Evolutionary conservation across 2,113 vertebrate species (phyloP).

Genomic region (Bagarius yarrelli): DNA sequence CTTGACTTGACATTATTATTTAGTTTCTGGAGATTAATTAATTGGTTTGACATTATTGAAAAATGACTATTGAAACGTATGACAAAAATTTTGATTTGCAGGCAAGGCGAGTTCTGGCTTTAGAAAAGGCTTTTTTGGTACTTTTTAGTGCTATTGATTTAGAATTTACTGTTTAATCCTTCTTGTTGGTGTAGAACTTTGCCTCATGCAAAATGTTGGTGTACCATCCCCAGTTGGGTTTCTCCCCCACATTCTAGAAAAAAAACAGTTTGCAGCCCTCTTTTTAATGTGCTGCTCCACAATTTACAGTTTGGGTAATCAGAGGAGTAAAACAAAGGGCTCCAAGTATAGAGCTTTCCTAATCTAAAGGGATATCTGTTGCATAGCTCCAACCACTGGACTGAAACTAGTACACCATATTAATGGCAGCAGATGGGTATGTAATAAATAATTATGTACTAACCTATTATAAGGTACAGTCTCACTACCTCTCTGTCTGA

Average conservation of each 20-base stretch:
- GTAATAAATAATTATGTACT: neutral
- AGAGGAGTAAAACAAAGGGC: neutral
- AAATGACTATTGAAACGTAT: too few species aligned
- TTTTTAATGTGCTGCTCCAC: neutral
- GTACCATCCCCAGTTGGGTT: neutral
- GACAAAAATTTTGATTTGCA: too few species aligned
- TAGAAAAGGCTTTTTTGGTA: too few species aligned
- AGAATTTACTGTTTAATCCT: conserved; percentile 10
- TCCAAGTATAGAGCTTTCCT: neutral
- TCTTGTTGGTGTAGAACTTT: neutral
- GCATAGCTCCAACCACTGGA: neutral
- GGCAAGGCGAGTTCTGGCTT: too few species aligned
- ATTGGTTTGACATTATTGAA: too few species aligned
- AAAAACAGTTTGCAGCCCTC: neutral
- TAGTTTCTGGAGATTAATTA: too few species aligned
- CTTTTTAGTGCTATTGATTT: too few species aligned
- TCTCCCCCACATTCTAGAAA: neutral
- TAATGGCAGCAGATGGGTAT: neutral
- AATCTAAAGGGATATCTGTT: neutral
- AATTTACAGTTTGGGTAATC: neutral
- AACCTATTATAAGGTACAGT: neutral
- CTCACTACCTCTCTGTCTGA: neutral
- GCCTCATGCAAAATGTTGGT: neutral
- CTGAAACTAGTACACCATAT: neutral
- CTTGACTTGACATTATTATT: too few species aligned